phyloP scores from a whole-genome alignment of 2,797 vertebrate species.

The Anguilla anguilla region DNA sequence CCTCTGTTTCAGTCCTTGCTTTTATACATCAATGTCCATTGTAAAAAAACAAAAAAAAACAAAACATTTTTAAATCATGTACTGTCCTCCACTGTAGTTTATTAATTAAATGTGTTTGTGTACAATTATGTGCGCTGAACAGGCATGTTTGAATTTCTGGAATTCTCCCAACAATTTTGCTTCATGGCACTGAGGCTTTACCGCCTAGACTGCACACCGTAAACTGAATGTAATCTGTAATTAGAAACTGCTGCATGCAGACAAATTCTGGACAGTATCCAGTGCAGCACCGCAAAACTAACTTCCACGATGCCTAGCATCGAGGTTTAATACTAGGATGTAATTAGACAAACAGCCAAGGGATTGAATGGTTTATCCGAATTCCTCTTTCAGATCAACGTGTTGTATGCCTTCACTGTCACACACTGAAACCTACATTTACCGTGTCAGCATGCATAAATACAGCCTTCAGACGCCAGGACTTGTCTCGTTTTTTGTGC shows the following conservation, averaged over 20 bases:
- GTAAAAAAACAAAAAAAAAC: not conserved
- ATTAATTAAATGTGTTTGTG: not conserved
- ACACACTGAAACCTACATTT: not conserved
- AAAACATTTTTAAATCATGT: not conserved
- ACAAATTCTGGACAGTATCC: not conserved
- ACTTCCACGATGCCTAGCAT: not conserved
- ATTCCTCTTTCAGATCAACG: not conserved
- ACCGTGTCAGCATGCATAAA: not conserved
- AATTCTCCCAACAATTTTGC: not conserved
- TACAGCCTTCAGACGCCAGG: not conserved
- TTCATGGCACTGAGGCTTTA: not conserved
- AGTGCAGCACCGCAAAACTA: not conserved
- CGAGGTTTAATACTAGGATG: not conserved
- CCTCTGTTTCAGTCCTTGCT: not conserved
- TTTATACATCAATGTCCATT: not conserved
- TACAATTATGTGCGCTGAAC: not conserved
- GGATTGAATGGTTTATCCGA: slow-evolving; percentile 3
- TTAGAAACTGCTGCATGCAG: not conserved
- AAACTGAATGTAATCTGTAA: not conserved
- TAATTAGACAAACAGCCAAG: not conserved
- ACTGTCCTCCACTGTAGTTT: not conserved
- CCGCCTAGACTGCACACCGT: not conserved
- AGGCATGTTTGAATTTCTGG: not conserved
- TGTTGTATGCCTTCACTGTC: not conserved
- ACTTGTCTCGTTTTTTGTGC: not conserved